Conservation (phyloP, 2,888 invertebrate species). For the Drosophila putrida region DNA sequence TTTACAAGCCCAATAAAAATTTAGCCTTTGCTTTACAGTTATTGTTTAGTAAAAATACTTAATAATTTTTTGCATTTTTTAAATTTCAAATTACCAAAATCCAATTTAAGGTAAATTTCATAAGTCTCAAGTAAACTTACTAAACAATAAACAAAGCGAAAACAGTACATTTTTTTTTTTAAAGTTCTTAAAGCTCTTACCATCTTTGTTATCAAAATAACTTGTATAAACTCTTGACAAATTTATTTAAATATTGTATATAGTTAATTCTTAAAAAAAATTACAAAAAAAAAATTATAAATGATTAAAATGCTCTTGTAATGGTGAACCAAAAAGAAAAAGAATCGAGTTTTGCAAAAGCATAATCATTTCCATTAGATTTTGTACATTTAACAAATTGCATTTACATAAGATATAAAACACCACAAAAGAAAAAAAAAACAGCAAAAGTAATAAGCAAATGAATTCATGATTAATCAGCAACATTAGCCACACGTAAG, state of each 20-base stretch:
- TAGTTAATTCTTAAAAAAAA: conserved; percentile 32
- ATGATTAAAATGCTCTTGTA: conserved; percentile 36
- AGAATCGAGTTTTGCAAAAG: conserved; percentile 40
- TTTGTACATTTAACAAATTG: conserved; percentile 73
- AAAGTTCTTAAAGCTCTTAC: conserved; percentile 42
- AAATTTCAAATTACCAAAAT: conserved; percentile 30
- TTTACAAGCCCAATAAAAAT: conserved; percentile 31
- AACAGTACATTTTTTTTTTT: conserved; percentile 20
- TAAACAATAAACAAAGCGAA: conserved; percentile 24
- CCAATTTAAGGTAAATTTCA: conserved; percentile 51
- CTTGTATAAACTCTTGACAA: conserved; percentile 56
- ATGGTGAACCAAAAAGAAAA: conserved; percentile 35
- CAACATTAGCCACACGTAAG: conserved; percentile 70
- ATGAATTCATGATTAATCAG: conserved; percentile 64
- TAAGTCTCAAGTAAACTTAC: conserved; percentile 55
- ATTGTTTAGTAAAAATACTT: conserved; percentile 44
- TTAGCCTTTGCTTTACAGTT: conserved; percentile 46
- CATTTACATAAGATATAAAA: conserved; percentile 59
- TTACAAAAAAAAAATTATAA: neutral
- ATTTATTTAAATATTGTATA: conserved; percentile 52
- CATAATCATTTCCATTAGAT: conserved; percentile 66
- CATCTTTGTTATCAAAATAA: conserved; percentile 38
- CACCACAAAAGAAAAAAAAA: conserved; percentile 31
- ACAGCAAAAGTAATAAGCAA: conserved; percentile 40
- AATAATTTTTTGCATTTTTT: conserved; percentile 53